These are phyloP conservation scores for Ammodytes marinus DNA, from an alignment of 2,113 vertebrate genomes.

Conservation along the genomic window DNA sequence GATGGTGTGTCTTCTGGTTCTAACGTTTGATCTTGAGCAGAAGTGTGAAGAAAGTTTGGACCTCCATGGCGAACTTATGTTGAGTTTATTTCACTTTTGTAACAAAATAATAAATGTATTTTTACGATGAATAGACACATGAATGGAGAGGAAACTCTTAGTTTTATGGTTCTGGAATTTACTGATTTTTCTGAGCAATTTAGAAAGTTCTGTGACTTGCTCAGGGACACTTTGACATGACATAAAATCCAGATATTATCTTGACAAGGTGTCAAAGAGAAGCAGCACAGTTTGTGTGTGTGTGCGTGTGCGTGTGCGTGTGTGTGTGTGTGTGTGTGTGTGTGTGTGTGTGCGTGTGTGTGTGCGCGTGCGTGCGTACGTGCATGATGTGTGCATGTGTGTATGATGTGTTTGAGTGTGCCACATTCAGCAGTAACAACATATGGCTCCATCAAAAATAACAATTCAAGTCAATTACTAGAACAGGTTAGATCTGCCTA, in stretches of 20 bases:
- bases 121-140: not conserved
- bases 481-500: conserved; percentile 66
- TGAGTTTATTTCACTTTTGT: not conserved
- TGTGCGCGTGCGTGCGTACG: too few species aligned
- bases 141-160: not conserved
- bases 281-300: conserved; percentile 39
- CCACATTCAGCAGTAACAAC: conserved; percentile 73
- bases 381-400: not conserved
- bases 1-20: conserved; percentile 1
- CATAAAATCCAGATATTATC: conserved; percentile 45
- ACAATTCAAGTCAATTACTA: conserved; percentile 70
- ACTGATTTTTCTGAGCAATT: not conserved
- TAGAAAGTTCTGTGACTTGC: too few species aligned
- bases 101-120: too few species aligned
- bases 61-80: not conserved
- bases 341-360: too few species aligned
- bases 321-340: conserved; percentile 29
- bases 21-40: conserved; percentile 2
- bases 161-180: too few species aligned
- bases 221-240: not conserved
- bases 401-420: conserved; percentile 51
- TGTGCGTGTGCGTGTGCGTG: not conserved
- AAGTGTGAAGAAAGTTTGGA: not conserved
- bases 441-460: conserved; percentile 78
- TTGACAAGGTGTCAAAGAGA: conserved; percentile 68